phyloP scores from a whole-genome alignment of 2,113 vertebrate genomes.

The Myiagra hebetior region DNA sequence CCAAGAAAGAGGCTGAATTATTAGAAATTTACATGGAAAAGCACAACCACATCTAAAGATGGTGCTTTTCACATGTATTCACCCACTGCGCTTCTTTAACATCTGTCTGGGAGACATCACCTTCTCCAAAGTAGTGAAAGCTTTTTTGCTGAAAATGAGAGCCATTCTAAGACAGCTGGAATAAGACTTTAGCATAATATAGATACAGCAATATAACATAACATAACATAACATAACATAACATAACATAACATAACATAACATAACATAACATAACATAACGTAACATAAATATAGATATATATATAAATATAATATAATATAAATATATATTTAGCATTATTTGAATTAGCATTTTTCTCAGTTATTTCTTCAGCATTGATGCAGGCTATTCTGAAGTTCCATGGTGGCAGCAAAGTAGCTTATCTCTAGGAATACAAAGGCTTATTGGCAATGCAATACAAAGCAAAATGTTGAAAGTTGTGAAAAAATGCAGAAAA shows the following conservation, averaged over 20 bases:
- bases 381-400: not conserved
- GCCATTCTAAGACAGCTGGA: not conserved
- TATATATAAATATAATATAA: too few species aligned
- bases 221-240: too few species aligned
- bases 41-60: not conserved
- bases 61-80: not conserved
- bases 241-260: too few species aligned
- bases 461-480: not conserved
- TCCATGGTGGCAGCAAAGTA: not conserved
- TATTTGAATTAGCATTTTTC: not conserved
- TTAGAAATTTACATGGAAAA: not conserved
- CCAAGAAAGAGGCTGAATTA: not conserved
- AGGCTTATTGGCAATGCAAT: not conserved
- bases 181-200: not conserved
- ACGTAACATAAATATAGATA: too few species aligned
- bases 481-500: not conserved
- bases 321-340: not conserved
- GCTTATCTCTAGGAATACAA: not conserved
- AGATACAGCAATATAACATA: not conserved
- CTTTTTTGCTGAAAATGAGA: slow-evolving; percentile 32
- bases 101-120: not conserved
- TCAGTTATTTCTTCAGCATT: not conserved
- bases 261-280: too few species aligned
- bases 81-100: not conserved
- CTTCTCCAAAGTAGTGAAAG: not conserved